Evolutionary conservation across 2,797 vertebrate species (phyloP), one percentile per base, ranked within the genome.

Genomic region (Chiroxiphia lanceolata): DNA sequence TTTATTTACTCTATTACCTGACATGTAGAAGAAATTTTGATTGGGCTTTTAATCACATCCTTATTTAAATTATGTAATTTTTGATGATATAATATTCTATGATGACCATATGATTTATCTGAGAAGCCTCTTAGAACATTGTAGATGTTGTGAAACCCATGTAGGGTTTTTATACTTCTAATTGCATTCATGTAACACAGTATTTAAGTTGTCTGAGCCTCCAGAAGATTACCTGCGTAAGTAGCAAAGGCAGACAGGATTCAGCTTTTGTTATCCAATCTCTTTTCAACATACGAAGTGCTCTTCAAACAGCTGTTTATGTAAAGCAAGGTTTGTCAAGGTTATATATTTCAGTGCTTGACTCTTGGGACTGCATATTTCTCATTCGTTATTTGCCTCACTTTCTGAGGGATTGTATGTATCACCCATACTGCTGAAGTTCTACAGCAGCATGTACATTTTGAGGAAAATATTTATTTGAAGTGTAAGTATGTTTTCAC

Each of bases 171-270:
- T 59, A 79, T 61, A 38, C 26, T 79, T 84, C 45, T 36, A 38
- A 14, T 75, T 81, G 60, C 13, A 10, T 67, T 84, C 82, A 76
- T 68, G 23, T 77, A 92, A 79, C 60, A 44, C 18, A 36, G 34
- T 42, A n/a, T 68, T 83, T 84, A 74, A 83, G 34, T 74, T 0
- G 0, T 31, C 54, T 74, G 80, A 78, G 64, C 13, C 19, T 38
- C 44, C 25, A 40, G 27, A 48, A 91, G 64, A 85, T 87, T 93
- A 95, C 83, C 91, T 94, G 67, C 38, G 5, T 80, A 67, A 89
- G 78, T 14, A 94, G 78, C 60, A 85, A 83, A 94, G 57, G 71
- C 87, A 92, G 75, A n/a, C 60, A 68, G 70, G 71, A 83, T 89
- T 89, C 78, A 64, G 38, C 51, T 94, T 94, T 70, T 79, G 67